Percentiles rank a stretch among this genome's conserved stretches.
These are phyloP conservation scores for Phalera bucephala DNA, from an alignment of 2,888 invertebrate species.

Conservation along the genomic window DNA sequence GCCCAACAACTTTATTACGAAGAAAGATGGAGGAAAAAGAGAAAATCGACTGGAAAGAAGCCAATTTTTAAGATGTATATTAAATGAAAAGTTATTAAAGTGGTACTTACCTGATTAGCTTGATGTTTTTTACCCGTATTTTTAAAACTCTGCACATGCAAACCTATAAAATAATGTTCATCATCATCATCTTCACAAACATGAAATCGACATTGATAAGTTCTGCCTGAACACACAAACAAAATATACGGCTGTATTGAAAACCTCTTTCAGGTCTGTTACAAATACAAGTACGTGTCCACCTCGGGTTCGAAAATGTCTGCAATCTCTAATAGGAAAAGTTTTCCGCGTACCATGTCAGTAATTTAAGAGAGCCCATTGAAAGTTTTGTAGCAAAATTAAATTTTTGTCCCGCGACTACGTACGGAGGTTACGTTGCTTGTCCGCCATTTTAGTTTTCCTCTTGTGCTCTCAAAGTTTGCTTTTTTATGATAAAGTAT, in stretches of 20 bases:
- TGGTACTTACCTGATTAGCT: too few species aligned
- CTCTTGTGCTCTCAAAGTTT: too few species aligned
- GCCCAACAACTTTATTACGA: constrained; percentile 53
- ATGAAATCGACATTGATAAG: too few species aligned
- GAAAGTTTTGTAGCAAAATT: constrained; percentile 61
- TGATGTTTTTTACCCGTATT: too few species aligned
- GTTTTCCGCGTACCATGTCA: constrained; percentile 50
- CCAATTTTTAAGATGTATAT: not conserved
- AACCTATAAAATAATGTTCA: too few species aligned
- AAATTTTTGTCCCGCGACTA: constrained; percentile 54
- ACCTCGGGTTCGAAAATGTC: constrained; percentile 16
- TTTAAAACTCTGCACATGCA: too few species aligned
- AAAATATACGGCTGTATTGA: too few species aligned
- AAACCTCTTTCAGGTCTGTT: too few species aligned
- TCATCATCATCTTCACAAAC: too few species aligned
- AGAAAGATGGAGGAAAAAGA: constrained; percentile 25
- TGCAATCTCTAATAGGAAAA: constrained; percentile 59
- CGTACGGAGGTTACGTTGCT: constrained; percentile 25
- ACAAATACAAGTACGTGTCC: too few species aligned
- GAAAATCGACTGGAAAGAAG: constrained; percentile 9
- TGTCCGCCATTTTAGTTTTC: constrained; percentile 29
- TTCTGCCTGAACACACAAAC: too few species aligned
- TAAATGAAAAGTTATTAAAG: constrained; percentile 5
- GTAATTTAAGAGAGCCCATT: constrained; percentile 63
- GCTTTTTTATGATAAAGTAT: too few species aligned